Percentiles rank a stretch among this genome's conserved stretches.
Evolutionary conservation across 2,888 invertebrate species (phyloP).

Genomic region (Microctonus hyperodae): DNA sequence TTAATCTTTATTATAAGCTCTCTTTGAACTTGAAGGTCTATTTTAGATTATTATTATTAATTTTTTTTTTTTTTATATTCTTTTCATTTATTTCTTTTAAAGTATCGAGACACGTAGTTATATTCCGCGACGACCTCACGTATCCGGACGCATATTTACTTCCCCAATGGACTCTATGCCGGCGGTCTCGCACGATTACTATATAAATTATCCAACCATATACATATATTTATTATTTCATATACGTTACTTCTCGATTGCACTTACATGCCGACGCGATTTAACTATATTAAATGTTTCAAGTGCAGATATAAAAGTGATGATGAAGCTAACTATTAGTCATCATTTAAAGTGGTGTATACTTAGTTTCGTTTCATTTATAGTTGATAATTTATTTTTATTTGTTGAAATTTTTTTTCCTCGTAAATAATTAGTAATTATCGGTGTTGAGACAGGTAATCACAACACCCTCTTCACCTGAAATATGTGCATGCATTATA

Average conservation of each 20-base stretch:
- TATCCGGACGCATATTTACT: constrained; percentile 13
- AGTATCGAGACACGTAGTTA: neutral
- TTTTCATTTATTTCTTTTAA: constrained; percentile 15
- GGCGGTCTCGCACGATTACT: constrained; percentile 13
- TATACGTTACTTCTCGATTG: neutral
- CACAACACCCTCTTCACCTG: neutral
- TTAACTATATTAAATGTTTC: constrained; percentile 2
- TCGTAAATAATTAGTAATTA: no score
- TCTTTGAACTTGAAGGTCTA: constrained; percentile 16
- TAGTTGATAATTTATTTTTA: neutral
- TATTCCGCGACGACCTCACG: constrained; percentile 8
- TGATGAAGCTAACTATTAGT: neutral
- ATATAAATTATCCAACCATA: constrained; percentile 11
- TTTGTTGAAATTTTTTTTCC: neutral
- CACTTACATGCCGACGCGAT: neutral
- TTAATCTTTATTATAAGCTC: constrained; percentile 23
- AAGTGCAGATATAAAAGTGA: neutral
- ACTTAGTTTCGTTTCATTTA: neutral
- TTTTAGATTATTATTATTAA: constrained; percentile 9
- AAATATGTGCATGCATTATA: neutral
- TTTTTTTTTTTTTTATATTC: neutral
- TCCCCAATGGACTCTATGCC: constrained; percentile 1
- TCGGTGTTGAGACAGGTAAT: no score
- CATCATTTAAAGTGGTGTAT: neutral
- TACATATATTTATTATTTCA: constrained; percentile 8